These are phyloP conservation scores for Lepidostoma basale DNA, from an alignment of 1,140 invertebrate genomes.

Conservation along the genomic window DNA sequence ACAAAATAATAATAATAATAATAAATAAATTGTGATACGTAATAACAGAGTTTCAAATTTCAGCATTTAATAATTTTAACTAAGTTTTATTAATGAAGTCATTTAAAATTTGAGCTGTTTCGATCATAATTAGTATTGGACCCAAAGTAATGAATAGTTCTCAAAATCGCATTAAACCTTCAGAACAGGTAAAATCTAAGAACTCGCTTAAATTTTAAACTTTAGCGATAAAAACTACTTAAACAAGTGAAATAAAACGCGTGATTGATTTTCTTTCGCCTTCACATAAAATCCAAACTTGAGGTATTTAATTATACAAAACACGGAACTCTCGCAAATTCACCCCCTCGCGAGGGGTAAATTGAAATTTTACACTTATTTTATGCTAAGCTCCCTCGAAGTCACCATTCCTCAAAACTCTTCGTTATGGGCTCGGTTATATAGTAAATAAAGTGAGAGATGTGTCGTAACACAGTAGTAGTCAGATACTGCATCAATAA, in stretches of 20 bases:
- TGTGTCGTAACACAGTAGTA: too few species aligned
- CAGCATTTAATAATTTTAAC: too few species aligned
- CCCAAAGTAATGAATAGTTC: neutral
- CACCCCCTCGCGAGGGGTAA: neutral
- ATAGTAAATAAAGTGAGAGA: too few species aligned
- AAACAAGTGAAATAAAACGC: constrained; percentile 5
- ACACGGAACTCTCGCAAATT: constrained; percentile 19
- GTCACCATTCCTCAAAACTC: constrained; percentile 6
- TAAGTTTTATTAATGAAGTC: too few species aligned
- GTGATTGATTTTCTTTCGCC: constrained; percentile 11
- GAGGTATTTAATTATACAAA: constrained; percentile 3
- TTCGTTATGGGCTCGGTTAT: too few species aligned
- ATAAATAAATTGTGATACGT: too few species aligned
- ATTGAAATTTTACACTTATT: constrained; percentile 25
- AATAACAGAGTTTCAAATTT: too few species aligned
- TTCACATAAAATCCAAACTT: neutral
- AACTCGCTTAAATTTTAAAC: neutral
- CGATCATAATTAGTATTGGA: too few species aligned
- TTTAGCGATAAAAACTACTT: neutral
- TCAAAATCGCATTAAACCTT: neutral
- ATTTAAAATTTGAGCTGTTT: too few species aligned
- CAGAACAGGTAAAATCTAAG: neutral
- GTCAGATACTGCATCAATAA: too few species aligned
- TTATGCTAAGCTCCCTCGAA: neutral
- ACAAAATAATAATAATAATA: too few species aligned